phyloP scores from a whole-genome alignment of 2,888 invertebrate genomes.

The Tetragonisca angustula region DNA sequence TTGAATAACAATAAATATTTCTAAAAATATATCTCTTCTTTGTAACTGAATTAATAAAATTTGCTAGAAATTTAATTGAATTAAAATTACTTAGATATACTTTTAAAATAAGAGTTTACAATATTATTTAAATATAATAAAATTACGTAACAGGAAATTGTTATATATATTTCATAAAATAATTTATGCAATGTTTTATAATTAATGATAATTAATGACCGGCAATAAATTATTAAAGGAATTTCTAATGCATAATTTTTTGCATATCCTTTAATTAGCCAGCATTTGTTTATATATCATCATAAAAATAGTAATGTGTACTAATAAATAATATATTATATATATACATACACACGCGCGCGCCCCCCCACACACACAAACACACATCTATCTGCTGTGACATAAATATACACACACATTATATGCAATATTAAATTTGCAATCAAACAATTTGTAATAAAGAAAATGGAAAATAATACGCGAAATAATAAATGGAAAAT shows the following conservation, averaged over 20 bases:
- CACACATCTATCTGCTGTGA: neutral
- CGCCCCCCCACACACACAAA: no score
- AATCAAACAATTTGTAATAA: no score
- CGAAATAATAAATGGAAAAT: no score
- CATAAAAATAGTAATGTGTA: neutral
- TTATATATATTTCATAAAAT: neutral
- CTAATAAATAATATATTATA: neutral
- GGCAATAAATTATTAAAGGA: neutral
- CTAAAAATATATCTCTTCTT: neutral
- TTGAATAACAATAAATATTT: neutral
- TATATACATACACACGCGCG: neutral
- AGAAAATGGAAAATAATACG: no score
- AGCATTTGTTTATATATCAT: neutral
- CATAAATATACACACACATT: no score
- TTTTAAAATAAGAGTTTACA: no score
- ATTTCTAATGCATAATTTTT: neutral
- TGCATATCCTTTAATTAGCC: neutral
- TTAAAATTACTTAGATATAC: neutral
- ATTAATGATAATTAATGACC: neutral
- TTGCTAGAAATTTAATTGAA: neutral
- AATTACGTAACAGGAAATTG: no score
- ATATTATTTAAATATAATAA: no score
- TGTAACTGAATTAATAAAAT: neutral
- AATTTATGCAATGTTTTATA: neutral
- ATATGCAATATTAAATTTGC: no score